phyloP scores from a whole-genome alignment of 2,797 vertebrate species.

The Gadopsis bispinosus region DNA sequence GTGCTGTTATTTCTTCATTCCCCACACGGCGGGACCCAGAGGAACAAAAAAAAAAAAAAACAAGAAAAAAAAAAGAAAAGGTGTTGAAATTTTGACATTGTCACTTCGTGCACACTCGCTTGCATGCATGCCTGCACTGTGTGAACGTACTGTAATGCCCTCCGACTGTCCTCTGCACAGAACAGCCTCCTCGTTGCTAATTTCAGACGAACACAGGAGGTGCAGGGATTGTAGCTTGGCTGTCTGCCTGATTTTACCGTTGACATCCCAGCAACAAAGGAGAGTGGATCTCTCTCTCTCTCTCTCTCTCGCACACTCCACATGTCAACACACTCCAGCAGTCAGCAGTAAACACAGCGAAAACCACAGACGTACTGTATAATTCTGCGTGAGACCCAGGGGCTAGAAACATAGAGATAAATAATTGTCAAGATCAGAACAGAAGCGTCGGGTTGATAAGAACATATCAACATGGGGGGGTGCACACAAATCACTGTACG shows the following conservation, averaged over 20 bases:
- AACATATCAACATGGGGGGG: neutral
- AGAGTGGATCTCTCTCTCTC: slow-evolving; percentile 42
- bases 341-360: slow-evolving; percentile 24
- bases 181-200: slow-evolving; percentile 52
- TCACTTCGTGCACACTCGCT: slow-evolving; percentile 54
- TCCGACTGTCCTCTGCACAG: slow-evolving; percentile 60
- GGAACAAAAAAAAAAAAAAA: slow-evolving; percentile 40
- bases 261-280: slow-evolving; percentile 59
- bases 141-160: slow-evolving; percentile 39
- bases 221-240: slow-evolving; percentile 49
- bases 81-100: slow-evolving; percentile 68
- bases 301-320: slow-evolving; percentile 38
- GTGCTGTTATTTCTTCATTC: slow-evolving; percentile 80
- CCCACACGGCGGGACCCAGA: slow-evolving; percentile 58
- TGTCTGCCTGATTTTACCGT: slow-evolving; percentile 63
- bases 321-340: slow-evolving; percentile 36
- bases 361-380: slow-evolving; percentile 15
- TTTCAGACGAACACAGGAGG: slow-evolving; percentile 58
- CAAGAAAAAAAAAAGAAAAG: slow-evolving; percentile 3
- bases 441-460: neutral
- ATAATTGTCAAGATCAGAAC: neutral
- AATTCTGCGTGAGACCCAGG: neutral
- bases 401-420: neutral
- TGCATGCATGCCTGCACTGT: slow-evolving; percentile 33
- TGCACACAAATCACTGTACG: neutral